Percentiles rank a stretch among this genome's conserved stretches.
These are phyloP conservation scores for Coremacera marginata DNA, from an alignment of 2,888 invertebrate species.

Conservation along the genomic window DNA sequence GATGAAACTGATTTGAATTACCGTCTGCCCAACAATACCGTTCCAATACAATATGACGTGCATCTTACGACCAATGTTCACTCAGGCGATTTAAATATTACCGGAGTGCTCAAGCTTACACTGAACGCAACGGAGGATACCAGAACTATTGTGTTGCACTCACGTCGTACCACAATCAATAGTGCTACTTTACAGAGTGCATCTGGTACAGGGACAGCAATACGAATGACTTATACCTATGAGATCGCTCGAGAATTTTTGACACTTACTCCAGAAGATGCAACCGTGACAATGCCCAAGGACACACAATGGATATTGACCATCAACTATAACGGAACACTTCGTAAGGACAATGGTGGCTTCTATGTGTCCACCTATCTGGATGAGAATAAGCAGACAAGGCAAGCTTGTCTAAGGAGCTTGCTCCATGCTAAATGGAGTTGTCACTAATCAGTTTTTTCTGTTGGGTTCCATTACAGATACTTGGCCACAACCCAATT, in stretches of 20 bases:
- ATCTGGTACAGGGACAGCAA: not conserved
- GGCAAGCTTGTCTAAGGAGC: not conserved
- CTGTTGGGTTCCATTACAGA: conserved; percentile 44
- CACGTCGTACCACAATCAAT: conserved; percentile 51
- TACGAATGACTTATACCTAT: conserved; percentile 36
- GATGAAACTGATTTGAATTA: conserved; percentile 56
- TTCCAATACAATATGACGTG: conserved; percentile 71
- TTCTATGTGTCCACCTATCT: conserved; percentile 74
- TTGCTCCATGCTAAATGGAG: not conserved
- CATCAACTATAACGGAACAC: conserved; percentile 73
- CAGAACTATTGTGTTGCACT: conserved; percentile 56
- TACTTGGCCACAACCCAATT: conserved; percentile 77
- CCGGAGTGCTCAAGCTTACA: conserved; percentile 56
- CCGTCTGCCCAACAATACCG: conserved; percentile 72
- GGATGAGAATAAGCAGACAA: conserved; percentile 41
- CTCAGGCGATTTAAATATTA: conserved; percentile 53
- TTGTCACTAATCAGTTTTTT: not conserved
- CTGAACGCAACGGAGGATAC: conserved; percentile 51
- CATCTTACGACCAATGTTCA: conserved; percentile 59
- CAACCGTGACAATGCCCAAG: conserved; percentile 26
- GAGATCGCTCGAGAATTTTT: conserved; percentile 58
- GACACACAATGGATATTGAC: conserved; percentile 70
- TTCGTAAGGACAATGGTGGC: conserved; percentile 76
- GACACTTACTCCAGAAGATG: conserved; percentile 44
- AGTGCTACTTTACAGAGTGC: conserved; percentile 49